Percentiles rank a stretch among this genome's conserved stretches.
These are phyloP conservation scores for Ciona savignyi DNA, from an alignment of 23 tunicate species.

Conservation along the genomic window DNA sequence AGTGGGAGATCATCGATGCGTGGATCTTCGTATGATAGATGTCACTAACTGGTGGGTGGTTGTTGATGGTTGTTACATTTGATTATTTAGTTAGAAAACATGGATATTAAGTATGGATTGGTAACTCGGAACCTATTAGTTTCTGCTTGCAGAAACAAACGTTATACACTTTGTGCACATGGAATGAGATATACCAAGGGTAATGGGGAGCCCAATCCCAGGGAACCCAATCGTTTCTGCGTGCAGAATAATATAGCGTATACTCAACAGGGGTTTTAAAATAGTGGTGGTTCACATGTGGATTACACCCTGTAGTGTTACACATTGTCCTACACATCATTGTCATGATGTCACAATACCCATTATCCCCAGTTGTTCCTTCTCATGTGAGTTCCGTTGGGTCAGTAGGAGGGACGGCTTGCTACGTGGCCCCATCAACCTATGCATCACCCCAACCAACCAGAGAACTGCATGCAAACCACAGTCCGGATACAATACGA, in stretches of 20 bases:
- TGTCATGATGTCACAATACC: neutral
- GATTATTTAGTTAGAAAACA: neutral
- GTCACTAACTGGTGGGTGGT: neutral
- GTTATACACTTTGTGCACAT: no score
- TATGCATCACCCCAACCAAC: neutral
- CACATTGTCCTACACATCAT: neutral
- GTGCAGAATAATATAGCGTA: no score
- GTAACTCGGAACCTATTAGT: no score
- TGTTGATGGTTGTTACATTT: neutral
- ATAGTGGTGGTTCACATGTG: no score
- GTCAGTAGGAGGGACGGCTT: neutral
- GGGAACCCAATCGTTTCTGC: no score
- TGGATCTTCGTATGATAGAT: neutral
- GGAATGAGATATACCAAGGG: no score
- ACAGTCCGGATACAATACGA: neutral
- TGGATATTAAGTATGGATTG: neutral
- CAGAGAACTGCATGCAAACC: neutral
- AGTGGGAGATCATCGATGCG: conserved; percentile 24
- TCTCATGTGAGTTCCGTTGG: neutral
- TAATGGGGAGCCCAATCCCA: neutral
- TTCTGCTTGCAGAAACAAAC: no score
- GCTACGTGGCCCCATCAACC: neutral
- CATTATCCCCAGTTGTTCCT: neutral
- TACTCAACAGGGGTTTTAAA: no score
- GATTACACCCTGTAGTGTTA: no score